Evolutionary conservation across 1,140 invertebrate species (phyloP).

Genomic region (Temnothorax nylanderi): DNA sequence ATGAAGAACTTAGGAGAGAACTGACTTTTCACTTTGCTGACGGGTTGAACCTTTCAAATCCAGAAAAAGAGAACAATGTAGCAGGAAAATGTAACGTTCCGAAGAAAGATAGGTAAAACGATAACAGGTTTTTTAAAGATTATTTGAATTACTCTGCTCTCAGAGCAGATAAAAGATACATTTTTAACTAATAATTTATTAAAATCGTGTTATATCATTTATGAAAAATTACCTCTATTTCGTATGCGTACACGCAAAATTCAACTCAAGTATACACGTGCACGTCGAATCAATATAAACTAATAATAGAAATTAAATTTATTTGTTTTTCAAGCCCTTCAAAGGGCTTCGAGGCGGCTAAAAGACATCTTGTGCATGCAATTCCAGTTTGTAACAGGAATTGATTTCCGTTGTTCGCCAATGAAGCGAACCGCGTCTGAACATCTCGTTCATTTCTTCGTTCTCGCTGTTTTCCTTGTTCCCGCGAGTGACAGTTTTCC

Average conservation of each 20-base stretch:
- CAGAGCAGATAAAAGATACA: neutral
- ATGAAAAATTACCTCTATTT: neutral
- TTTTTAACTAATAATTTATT: conserved; percentile 1
- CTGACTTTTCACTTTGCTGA: conserved; percentile 36
- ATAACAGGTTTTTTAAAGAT: conserved; percentile 8
- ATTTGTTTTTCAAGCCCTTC: neutral
- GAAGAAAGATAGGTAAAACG: neutral
- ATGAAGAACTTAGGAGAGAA: conserved; percentile 40
- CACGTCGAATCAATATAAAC: neutral
- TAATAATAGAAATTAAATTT: neutral
- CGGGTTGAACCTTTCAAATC: conserved; percentile 9
- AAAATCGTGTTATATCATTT: neutral
- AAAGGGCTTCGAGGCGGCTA: neutral
- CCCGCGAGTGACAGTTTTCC: conserved; percentile 55
- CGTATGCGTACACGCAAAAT: neutral
- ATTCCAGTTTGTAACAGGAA: neutral
- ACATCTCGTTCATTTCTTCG: conserved; percentile 14
- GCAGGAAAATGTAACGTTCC: neutral
- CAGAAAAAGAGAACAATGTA: conserved; percentile 1
- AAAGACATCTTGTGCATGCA: neutral
- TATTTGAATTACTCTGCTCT: neutral
- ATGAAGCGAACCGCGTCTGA: conserved; percentile 11
- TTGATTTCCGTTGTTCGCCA: conserved; percentile 1
- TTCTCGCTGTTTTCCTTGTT: neutral
- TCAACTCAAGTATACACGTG: neutral